Conservation (phyloP, 1,140 invertebrate species). For the Eriosoma lanigerum region DNA sequence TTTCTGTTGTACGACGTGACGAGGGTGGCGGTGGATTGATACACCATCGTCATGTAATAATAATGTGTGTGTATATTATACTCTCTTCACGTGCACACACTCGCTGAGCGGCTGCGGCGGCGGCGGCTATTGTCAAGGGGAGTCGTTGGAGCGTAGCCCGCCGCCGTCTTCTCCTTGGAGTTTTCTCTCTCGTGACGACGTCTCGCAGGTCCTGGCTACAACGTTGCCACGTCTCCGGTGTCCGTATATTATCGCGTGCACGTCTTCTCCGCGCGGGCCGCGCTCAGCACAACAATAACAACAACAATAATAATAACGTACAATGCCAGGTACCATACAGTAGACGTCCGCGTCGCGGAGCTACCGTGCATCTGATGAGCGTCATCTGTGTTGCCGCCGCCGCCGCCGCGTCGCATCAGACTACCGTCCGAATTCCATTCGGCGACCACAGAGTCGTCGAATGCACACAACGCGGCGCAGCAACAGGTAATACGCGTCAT, state of each 20-base stretch:
- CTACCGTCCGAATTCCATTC: constrained; percentile 19
- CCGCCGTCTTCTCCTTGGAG: background rate
- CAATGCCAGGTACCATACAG: background rate
- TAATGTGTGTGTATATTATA: background rate
- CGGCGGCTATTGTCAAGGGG: constrained; percentile 30
- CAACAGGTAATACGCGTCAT: background rate
- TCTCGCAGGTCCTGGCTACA: background rate
- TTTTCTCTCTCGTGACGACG: constrained; percentile 11
- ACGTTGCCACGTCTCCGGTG: constrained; percentile 24
- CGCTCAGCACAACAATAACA: too few relatives aligned
- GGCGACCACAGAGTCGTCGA: background rate
- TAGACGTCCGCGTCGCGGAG: background rate
- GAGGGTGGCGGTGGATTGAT: too few relatives aligned
- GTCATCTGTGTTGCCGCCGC: background rate
- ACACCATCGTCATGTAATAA: background rate
- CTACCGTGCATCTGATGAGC: background rate
- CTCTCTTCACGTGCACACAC: constrained; percentile 18
- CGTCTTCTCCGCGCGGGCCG: background rate
- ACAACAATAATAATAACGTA: too few relatives aligned
- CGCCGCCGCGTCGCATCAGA: too few relatives aligned
- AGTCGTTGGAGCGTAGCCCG: constrained; percentile 20
- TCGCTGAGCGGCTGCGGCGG: background rate
- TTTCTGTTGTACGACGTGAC: background rate
- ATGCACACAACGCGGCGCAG: background rate
- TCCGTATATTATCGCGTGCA: background rate